Base-by-base conservation (phyloP, 2,888 invertebrate genomes). In the Xanthostigma xanthostigma region DNA sequence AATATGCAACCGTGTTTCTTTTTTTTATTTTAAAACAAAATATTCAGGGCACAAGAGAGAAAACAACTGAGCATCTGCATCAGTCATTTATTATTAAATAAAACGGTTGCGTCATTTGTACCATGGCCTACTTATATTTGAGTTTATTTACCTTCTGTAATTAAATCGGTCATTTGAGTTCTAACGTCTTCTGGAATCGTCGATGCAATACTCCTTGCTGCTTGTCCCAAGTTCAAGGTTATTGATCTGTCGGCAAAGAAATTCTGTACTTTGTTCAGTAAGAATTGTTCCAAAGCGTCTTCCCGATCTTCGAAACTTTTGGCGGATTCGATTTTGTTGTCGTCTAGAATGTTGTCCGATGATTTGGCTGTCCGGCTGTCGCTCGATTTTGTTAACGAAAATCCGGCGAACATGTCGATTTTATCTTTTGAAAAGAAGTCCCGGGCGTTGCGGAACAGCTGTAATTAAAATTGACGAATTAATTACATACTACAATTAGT, bases 191-290 rank as follows among this genome's bases (percentile, higher is more conserved):
- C 64, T 43, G 78, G 77, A 45, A 77, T 71, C 44, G 69, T 71
- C 41, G 72, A 73, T 36, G 69, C 70, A 42, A 77, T 62, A 45
- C 65, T 66, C 52, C 68, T 66, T 2, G 68, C 65, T 45, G 68
- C 65, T 51, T 66, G 63, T 45, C 64, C 67, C 53, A 72, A 64
- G 58, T 74, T 71, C 62, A 71, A 71, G 50, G 65, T 65, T 50
- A 75, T 57, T 11, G 70, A 70, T 53, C 78, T 71, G 59, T 75
- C 75, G 43, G 70, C 66, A 51, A 78, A 68, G 66, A 79, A 76
- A 53, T 71, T 70, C 55, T 67, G 65, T 41, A 70, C 70, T 53
- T 73, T 69, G 46, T 68, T 69, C 53, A 72, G 63, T 52, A 78
- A 68, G 56, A 74, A 79, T 55, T 69, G 71, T 62, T 77, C 74